Conservation (phyloP, 1,140 invertebrate genomes). For the Neodiprion lecontei region DNA sequence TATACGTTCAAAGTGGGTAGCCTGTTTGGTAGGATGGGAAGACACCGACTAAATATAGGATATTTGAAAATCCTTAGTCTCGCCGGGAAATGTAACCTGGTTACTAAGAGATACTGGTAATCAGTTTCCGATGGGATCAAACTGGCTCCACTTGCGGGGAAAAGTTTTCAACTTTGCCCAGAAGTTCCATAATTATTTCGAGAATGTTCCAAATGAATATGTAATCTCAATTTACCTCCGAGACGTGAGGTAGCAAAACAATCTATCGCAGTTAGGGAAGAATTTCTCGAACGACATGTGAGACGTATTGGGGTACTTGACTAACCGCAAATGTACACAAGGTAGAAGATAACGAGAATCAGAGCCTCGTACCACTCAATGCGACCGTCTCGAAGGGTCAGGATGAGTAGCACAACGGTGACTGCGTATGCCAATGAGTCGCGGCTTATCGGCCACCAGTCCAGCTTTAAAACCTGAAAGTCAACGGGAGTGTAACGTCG, state of each 20-base stretch:
- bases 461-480: constrained; percentile 65
- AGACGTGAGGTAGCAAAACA: neutral
- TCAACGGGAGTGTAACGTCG: neutral
- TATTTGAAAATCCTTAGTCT: neutral
- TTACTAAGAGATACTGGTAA: neutral
- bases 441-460: constrained; percentile 73
- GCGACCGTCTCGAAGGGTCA: constrained; percentile 67
- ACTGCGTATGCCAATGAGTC: constrained; percentile 71
- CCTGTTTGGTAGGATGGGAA: neutral
- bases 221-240: neutral
- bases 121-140: neutral
- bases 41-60: neutral
- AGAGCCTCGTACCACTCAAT: constrained; percentile 72
- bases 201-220: neutral
- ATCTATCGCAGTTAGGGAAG: neutral
- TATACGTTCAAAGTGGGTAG: neutral
- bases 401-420: constrained; percentile 69
- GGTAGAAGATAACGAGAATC: constrained; percentile 63
- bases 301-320: constrained; percentile 5
- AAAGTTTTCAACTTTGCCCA: neutral
- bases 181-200: neutral
- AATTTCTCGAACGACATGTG: neutral
- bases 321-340: constrained; percentile 65
- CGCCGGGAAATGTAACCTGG: neutral
- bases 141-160: neutral